Evolutionary conservation across 1,140 invertebrate species (phyloP), one percentile per base, ranked within the genome.

Genomic region (Hylyphantes graminicola): DNA sequence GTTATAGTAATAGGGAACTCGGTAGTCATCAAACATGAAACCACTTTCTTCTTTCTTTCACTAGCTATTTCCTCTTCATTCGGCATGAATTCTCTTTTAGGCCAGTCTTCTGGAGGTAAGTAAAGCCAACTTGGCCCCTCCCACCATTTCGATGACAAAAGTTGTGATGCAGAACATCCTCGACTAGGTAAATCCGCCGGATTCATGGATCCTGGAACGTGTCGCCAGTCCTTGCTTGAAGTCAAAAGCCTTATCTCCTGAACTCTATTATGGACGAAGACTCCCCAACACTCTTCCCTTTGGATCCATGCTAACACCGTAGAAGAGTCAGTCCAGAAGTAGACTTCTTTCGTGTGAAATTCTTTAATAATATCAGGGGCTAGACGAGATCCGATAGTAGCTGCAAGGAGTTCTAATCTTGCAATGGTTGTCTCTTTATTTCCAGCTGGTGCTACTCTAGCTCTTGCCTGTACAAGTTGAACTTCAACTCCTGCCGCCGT

Each of bases 251-350:
- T 78, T 13, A 19, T 64, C 19, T 68, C 63, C 7, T 8, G 19
- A 54, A 84, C 53, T 75, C 73, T 55, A 51, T 76, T 76, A 73
- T 11, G n/a, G 15, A 85, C 73, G 35, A 85, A 85, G 11, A 77
- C 63, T 50, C 64, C 75, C 74, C 74, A 70, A n/a, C 19, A 15
- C 54, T 85, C 59, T 59, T 63, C 7, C 3, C 64, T 35, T 6
- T 17, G 53, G 17, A 85, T 85, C 82, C 74, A 85, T 7, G 73
- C 48, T 4, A 85, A 19, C 12, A 77, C 82, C 13, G 73, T 84
- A 0, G 64, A 53, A 11, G 79, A 76, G 48, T 83, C 70, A 0
- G 63, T 76, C 81, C 81, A 76, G 76, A 76, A 84, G 54, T 67
- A 73, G 35, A n/a, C 54, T 0, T 74, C 19, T 11, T 35, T 64